A percentile compares a stretch with the other conserved stretches of the same genome.
Evolutionary conservation across 2,888 invertebrate genomes (phyloP).

Genomic region (Tuberolachnus salignus): DNA sequence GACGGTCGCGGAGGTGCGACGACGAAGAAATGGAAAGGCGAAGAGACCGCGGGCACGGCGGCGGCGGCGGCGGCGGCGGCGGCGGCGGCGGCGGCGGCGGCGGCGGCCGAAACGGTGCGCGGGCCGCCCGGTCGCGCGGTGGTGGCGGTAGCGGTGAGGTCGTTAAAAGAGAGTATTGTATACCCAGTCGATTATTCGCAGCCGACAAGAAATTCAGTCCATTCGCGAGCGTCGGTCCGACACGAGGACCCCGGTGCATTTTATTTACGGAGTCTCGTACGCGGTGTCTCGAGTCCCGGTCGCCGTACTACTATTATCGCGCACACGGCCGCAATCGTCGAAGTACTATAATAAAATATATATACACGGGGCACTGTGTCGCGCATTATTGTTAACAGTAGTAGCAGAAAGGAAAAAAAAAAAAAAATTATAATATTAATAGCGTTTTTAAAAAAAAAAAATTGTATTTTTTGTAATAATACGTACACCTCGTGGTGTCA

Average conservation of each 20-base stretch:
- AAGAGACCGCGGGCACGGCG: slow-evolving; percentile 49
- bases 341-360: too few relatives aligned
- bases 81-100: slow-evolving; percentile 39
- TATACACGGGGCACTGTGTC: too few relatives aligned
- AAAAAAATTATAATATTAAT: neutral
- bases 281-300: slow-evolving; percentile 7
- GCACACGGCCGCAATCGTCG: neutral
- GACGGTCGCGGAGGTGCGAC: slow-evolving; percentile 8
- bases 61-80: slow-evolving; percentile 4
- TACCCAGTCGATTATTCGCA: slow-evolving; percentile 22
- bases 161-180: slow-evolving; percentile 51
- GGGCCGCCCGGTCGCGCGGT: slow-evolving; percentile 41
- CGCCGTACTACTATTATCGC: neutral
- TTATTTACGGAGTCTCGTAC: slow-evolving; percentile 29
- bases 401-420: neutral
- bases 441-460: too few relatives aligned
- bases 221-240: slow-evolving; percentile 55
- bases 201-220: slow-evolving; percentile 53
- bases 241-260: slow-evolving; percentile 49
- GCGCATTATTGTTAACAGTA: neutral
- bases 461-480: too few relatives aligned
- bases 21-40: slow-evolving; percentile 50
- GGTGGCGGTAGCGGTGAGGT: slow-evolving; percentile 41
- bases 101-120: slow-evolving; percentile 25
- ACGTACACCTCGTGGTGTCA: neutral